These are phyloP conservation scores for Neomonachus schauinslandi DNA, from an alignment of 2,113 vertebrate genomes.

Conservation along the genomic window DNA sequence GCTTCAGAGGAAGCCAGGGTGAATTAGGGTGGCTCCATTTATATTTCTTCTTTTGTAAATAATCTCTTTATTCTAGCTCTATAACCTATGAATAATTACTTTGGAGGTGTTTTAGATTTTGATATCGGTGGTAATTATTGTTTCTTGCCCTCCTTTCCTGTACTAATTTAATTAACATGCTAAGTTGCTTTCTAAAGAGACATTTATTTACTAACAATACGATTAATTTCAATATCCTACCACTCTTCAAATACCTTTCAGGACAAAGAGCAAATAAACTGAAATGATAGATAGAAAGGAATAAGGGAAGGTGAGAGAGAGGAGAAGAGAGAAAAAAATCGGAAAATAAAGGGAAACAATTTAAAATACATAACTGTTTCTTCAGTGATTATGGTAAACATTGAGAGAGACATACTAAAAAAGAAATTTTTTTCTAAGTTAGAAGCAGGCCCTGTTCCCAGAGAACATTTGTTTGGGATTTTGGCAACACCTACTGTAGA, in stretches of 20 bases:
- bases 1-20: not conserved
- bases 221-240: constrained; percentile 31
- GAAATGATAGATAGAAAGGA: not conserved
- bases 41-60: constrained; percentile 48
- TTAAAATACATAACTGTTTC: not conserved
- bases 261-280: not conserved
- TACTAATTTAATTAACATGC: not conserved
- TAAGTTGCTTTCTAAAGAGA: not conserved
- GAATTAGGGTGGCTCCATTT: not conserved
- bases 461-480: not conserved
- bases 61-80: not conserved
- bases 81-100: not conserved
- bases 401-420: not conserved
- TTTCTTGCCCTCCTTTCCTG: constrained; percentile 22
- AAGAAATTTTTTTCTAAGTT: not conserved
- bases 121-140: not conserved
- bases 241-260: constrained; percentile 47
- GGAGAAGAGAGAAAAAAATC: not conserved
- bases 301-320: not conserved
- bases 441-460: not conserved
- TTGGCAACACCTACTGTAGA: not conserved
- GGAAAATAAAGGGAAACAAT: not conserved
- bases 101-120: not conserved
- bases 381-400: constrained; percentile 15
- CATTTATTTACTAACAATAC: constrained; percentile 26